phyloP scores from a whole-genome alignment of 2,113 vertebrate genomes.

The Trogon melanurus region DNA sequence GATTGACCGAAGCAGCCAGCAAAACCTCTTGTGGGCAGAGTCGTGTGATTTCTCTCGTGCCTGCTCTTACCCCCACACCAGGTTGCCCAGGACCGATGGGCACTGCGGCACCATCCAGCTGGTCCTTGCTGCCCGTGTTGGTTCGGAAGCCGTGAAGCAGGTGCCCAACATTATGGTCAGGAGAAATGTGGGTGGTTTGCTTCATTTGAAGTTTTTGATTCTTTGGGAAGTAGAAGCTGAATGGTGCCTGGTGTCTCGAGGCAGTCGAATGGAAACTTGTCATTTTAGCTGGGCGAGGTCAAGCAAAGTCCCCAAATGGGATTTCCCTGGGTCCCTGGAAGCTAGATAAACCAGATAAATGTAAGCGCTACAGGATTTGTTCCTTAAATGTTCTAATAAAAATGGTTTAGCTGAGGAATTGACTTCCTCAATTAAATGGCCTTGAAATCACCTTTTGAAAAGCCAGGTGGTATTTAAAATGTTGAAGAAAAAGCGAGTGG shows the following conservation, averaged over 20 bases:
- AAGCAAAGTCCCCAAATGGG: background rate
- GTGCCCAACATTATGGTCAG: fast-evolving
- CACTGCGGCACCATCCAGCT: background rate
- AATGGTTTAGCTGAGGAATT: constrained; percentile 24
- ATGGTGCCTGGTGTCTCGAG: background rate
- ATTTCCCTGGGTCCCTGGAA: background rate
- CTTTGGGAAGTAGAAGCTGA: background rate
- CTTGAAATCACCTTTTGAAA: constrained; percentile 42
- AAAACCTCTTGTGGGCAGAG: background rate
- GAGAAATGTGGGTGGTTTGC: background rate
- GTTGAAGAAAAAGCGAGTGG: background rate
- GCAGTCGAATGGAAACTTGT: fast-evolving
- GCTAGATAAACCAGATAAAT: background rate
- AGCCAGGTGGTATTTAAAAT: background rate
- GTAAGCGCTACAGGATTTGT: background rate
- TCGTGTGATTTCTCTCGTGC: background rate
- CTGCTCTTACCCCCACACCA: background rate
- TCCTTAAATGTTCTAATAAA: constrained; percentile 42
- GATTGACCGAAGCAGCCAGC: constrained; percentile 35
- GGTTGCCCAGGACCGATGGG: background rate
- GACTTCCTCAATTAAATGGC: constrained; percentile 20
- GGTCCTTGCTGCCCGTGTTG: background rate
- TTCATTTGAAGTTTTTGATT: background rate
- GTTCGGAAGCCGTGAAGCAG: background rate
- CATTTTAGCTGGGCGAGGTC: background rate